These are phyloP conservation scores for Melipona quadrifasciata DNA, from an alignment of 1,140 invertebrate genomes.

Conservation along the genomic window DNA sequence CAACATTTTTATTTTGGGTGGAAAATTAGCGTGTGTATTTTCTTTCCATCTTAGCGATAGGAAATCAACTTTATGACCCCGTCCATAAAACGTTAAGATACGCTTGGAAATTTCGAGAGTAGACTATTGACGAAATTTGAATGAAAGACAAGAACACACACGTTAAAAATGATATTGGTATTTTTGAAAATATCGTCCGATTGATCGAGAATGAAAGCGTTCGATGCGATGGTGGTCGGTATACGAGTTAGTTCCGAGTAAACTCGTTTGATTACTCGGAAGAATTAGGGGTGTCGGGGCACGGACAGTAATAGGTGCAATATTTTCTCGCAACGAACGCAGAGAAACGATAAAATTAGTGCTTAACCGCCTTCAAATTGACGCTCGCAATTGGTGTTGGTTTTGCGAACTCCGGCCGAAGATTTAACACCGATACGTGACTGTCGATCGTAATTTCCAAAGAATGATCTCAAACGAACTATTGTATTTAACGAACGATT, in stretches of 20 bases:
- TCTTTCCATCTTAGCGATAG: too few relatives aligned
- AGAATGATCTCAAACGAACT: background rate
- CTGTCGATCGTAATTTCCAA: background rate
- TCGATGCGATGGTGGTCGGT: too few relatives aligned
- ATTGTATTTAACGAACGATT: background rate
- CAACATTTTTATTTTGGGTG: too few relatives aligned
- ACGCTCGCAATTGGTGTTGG: background rate
- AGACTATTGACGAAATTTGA: too few relatives aligned
- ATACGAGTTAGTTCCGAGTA: background rate
- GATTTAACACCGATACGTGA: background rate
- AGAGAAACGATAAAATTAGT: conserved; percentile 18
- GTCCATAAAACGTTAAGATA: too few relatives aligned
- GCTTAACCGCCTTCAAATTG: conserved; percentile 23
- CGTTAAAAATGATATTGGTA: background rate
- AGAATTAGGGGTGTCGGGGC: background rate
- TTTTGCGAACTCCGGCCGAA: background rate
- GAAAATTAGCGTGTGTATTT: too few relatives aligned
- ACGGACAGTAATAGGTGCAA: conserved; percentile 2
- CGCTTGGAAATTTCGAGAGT: background rate
- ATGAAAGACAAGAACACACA: too few relatives aligned
- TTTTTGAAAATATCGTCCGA: too few relatives aligned
- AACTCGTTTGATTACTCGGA: background rate
- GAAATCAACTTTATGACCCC: too few relatives aligned
- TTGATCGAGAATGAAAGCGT: background rate
- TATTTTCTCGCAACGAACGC: conserved; percentile 15